Evolutionary conservation across 2,797 vertebrate species (phyloP).

Genomic region (Crocidura indochinensis): DNA sequence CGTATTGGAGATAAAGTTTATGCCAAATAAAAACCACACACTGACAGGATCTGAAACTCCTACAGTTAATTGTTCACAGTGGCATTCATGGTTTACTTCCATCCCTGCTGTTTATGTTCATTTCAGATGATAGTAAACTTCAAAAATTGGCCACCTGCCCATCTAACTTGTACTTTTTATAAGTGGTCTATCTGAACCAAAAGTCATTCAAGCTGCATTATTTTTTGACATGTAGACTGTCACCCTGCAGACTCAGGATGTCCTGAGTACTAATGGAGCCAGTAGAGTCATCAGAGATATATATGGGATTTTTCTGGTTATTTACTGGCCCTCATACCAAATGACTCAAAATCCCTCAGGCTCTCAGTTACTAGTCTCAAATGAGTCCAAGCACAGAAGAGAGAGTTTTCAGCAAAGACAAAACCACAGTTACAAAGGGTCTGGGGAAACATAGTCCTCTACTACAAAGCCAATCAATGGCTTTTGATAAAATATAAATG

Average conservation of each 20-base stretch:
- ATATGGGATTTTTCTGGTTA: conserved; percentile 61
- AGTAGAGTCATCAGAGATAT: conserved; percentile 29
- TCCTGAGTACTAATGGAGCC: conserved; percentile 61
- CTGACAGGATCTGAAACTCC: background rate
- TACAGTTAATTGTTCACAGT: conserved; percentile 69
- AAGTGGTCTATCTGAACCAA: conserved; percentile 73
- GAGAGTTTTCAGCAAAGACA: conserved; percentile 53
- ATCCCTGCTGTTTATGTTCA: conserved; percentile 64
- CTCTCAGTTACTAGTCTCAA: conserved; percentile 17
- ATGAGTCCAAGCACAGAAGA: conserved; percentile 39
- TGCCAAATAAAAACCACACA: background rate
- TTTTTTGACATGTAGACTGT: conserved; percentile 70
- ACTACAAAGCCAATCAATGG: background rate
- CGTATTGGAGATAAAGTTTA: conserved; percentile 9
- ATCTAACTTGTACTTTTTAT: conserved; percentile 71
- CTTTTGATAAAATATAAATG: background rate
- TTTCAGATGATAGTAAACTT: conserved; percentile 78
- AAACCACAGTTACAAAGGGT: background rate
- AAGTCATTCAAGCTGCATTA: conserved; percentile 48
- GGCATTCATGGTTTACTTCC: conserved; percentile 46
- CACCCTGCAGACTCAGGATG: conserved; percentile 43
- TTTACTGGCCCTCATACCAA: conserved; percentile 45
- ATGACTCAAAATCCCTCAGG: conserved; percentile 66
- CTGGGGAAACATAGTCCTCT: background rate
- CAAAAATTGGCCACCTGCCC: conserved; percentile 77